These are phyloP conservation scores for Sturnira hondurensis DNA, from an alignment of 2,113 vertebrate species.

Conservation along the genomic window DNA sequence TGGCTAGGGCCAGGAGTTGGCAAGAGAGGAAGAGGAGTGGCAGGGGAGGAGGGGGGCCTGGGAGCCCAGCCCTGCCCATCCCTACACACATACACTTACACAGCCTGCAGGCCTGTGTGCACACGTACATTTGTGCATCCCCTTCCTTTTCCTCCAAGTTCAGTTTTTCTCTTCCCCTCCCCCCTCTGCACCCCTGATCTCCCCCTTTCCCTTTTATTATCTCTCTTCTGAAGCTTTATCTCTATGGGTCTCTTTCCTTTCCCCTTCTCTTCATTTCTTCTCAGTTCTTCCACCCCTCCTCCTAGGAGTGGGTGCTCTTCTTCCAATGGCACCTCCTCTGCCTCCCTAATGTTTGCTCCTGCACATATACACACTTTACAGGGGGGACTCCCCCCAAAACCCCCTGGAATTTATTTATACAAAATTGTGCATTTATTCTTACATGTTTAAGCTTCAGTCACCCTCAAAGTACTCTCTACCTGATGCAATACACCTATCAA, in stretches of 20 bases:
- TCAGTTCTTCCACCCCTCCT: neutral
- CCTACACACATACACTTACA: neutral
- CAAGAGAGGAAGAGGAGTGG: neutral
- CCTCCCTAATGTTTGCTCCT: neutral
- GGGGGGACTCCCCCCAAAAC: too few species aligned
- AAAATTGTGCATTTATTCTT: too few species aligned
- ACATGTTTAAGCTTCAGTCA: too few species aligned
- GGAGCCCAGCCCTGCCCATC: neutral
- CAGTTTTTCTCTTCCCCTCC: too few species aligned
- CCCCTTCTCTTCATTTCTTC: neutral
- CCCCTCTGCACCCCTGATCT: too few species aligned
- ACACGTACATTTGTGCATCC: neutral
- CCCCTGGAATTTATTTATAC: too few species aligned
- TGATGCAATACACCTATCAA: too few species aligned
- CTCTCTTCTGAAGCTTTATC: neutral
- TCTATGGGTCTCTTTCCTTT: neutral
- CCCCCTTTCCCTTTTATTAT: neutral
- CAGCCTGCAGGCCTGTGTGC: neutral
- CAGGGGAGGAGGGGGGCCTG: neutral
- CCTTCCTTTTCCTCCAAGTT: too few species aligned
- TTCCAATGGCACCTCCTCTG: neutral
- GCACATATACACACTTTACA: neutral
- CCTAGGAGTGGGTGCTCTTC: neutral
- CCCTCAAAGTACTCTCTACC: too few species aligned
- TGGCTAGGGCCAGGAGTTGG: neutral